Conservation (phyloP, 1,140 invertebrate species). For the Brachionus sp. region DNA sequence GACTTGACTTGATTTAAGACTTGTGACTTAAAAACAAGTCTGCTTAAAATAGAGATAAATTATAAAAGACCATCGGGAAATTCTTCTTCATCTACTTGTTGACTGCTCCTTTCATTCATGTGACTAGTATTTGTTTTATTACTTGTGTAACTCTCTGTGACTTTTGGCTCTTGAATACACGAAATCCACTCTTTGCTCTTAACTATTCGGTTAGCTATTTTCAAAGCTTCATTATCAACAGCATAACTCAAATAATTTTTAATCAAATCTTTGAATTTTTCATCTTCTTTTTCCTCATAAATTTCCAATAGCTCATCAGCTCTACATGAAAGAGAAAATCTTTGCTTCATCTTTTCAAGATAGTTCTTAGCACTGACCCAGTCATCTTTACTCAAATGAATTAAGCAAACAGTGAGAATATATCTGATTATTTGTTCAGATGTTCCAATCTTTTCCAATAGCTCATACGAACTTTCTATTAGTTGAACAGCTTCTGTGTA, state of each 20-base stretch:
- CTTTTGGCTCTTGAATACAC: background rate
- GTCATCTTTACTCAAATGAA: constrained; percentile 38
- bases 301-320: constrained; percentile 28
- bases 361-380: constrained; percentile 40
- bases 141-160: background rate
- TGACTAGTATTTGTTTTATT: background rate
- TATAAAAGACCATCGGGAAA: constrained; percentile 38
- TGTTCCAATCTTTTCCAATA: constrained; percentile 5
- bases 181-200: constrained; percentile 21
- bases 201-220: constrained; percentile 28
- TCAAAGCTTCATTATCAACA: constrained; percentile 38
- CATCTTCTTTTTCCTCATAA: constrained; percentile 35
- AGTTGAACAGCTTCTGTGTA: background rate
- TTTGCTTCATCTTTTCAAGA: constrained; percentile 7
- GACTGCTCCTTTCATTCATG: background rate
- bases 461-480: background rate
- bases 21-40: too few species aligned
- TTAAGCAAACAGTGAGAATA: background rate
- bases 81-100: background rate
- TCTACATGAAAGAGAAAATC: background rate
- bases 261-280: constrained; percentile 36
- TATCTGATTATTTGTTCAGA: constrained; percentile 35
- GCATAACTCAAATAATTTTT: constrained; percentile 38
- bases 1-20: too few species aligned
- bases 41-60: too few species aligned